Base-by-base conservation (phyloP, 92 coral and sea anemone genomes). In the Siderastrea siderea region DNA sequence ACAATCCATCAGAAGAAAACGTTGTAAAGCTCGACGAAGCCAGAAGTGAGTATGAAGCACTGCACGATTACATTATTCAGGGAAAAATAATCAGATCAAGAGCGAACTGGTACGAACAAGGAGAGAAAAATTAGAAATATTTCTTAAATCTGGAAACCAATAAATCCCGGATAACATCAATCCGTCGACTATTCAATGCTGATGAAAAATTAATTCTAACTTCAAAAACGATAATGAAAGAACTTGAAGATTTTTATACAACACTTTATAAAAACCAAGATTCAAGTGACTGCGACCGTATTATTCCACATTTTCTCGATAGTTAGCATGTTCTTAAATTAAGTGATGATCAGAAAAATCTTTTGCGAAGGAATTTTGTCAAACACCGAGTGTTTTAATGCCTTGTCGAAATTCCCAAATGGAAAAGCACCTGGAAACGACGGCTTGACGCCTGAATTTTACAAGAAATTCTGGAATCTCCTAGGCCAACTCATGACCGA, bases 401-500 rank as follows among this genome's bases (percentile, higher is more conserved):
- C 82, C 47, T 51, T 80, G 47, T 54, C 61, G 3, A 45, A 66
- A 26, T 84, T 80, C 48, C n/a, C 19, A 1, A 73, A 84, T 60
- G 82, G 77, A 26, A 87, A 87, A 49, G 45, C 86, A 16, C 90
- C 90, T 63, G 90, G 90, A 53, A 86, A 66, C 46, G 90, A 86
- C n/a, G n/a, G n/a, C n/a, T n/a, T 68, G 84, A 73, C 89, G 26
- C 86, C 86, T 49, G 91, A 88, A 72, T 81, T 88, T 65, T 88
- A 88, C 80, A 88, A 81, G 66, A 54, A 71, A 44, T 88, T 88
- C 61, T 88, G 87, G 91, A 45, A 74, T 10, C 80, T 88, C 50
- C 49, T 88, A 53, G 91, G 91, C 61, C 51, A 72, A 7, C 79
- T 61, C 26, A 57, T 82, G 83, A 82, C 77, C n/a, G 84, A 82